phyloP scores from a whole-genome alignment of 2,113 vertebrate genomes.

The Saimiri boliviensis region DNA sequence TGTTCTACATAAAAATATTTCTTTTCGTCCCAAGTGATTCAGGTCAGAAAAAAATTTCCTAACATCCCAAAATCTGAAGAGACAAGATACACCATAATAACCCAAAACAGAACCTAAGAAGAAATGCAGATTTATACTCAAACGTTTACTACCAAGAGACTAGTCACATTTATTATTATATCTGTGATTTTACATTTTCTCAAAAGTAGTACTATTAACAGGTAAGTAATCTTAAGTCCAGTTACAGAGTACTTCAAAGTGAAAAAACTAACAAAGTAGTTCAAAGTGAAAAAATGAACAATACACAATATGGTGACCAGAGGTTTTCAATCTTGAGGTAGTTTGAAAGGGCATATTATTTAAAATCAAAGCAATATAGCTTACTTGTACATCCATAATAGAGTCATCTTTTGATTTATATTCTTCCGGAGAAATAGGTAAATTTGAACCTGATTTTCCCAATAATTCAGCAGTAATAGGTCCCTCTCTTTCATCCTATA shows the following conservation, averaged over 20 bases:
- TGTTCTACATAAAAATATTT: neutral
- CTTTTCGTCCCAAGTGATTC: neutral
- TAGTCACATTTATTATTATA: conserved; percentile 11
- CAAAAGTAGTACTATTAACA: conserved; percentile 55
- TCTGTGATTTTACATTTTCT: neutral
- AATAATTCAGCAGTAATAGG: conserved; percentile 73
- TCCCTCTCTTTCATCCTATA: conserved; percentile 86
- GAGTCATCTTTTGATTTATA: conserved; percentile 79
- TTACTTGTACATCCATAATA: conserved; percentile 83
- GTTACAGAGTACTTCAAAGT: neutral
- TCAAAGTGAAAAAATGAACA: neutral
- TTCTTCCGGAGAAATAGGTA: conserved; percentile 77
- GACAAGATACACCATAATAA: neutral
- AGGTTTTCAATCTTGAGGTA: conserved; percentile 33
- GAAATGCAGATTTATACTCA: neutral
- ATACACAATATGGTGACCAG: neutral
- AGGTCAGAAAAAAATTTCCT: neutral
- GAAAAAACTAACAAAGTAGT: neutral
- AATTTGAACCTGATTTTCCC: conserved; percentile 81
- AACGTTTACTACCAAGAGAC: conserved; percentile 10
- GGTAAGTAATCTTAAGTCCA: neutral
- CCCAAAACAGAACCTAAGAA: conserved; percentile 1
- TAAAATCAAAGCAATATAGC: conserved; percentile 61
- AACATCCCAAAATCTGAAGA: conserved; percentile 7
- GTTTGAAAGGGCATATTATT: conserved; percentile 23